Evolutionary conservation across 2,797 vertebrate species (phyloP).

Genomic region (Phataginus tetradactyla): DNA sequence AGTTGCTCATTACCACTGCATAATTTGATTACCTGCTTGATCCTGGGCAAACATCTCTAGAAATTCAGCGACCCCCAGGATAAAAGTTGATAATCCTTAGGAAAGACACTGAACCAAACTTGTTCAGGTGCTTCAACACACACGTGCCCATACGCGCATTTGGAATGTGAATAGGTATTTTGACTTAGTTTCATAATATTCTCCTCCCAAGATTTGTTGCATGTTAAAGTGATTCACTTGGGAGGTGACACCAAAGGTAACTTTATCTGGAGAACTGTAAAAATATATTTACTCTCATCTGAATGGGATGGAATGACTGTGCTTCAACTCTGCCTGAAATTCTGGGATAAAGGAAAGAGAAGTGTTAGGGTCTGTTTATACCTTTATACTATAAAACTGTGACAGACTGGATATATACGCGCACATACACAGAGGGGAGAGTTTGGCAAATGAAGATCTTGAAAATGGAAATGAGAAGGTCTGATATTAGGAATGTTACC

Average conservation of each 20-base stretch:
- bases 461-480: background rate
- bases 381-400: conserved; percentile 18
- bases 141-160: background rate
- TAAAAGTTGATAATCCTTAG: background rate
- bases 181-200: background rate
- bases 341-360: conserved; percentile 3
- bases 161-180: background rate
- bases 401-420: background rate
- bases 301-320: background rate
- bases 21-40: background rate
- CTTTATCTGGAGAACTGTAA: background rate
- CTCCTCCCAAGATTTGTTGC: background rate
- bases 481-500: background rate
- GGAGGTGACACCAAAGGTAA: background rate
- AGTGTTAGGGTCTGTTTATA: background rate
- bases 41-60: background rate
- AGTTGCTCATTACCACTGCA: background rate
- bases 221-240: background rate
- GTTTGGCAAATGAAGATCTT: conserved; percentile 8
- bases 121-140: background rate
- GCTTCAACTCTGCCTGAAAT: conserved; percentile 14
- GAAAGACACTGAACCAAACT: background rate
- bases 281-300: background rate
- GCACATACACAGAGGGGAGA: background rate
- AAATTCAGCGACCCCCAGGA: background rate